phyloP scores from a whole-genome alignment of 2,888 invertebrate species.

The Stenoptilia bipunctidactyla region DNA sequence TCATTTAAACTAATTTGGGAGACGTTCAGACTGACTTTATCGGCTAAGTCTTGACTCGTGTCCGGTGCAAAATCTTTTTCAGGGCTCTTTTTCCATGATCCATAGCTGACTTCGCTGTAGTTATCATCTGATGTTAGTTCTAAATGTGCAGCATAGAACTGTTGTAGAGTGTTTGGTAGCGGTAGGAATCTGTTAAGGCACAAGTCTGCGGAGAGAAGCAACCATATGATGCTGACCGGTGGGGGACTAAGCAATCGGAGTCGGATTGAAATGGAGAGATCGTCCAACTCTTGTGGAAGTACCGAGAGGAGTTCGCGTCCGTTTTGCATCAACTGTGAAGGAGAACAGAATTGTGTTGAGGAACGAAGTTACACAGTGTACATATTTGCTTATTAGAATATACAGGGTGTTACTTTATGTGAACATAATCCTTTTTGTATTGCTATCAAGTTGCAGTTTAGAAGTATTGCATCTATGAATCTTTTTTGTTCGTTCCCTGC shows the following conservation, averaged over 20 bases:
- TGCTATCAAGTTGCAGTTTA: background rate
- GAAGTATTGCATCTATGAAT: background rate
- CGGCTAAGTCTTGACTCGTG: conserved; percentile 24
- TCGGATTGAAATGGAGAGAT: conserved; percentile 49
- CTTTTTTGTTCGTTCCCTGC: too few relatives aligned
- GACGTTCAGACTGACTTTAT: conserved; percentile 38
- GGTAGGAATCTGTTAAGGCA: conserved; percentile 61
- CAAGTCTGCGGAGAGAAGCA: conserved; percentile 48
- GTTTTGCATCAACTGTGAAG: conserved; percentile 57
- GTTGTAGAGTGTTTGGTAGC: conserved; percentile 50
- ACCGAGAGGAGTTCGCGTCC: conserved; percentile 51
- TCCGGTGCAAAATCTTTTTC: conserved; percentile 33
- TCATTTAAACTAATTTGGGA: conserved; percentile 42
- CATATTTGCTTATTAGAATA: too few relatives aligned
- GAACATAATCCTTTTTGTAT: background rate
- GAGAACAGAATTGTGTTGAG: conserved; percentile 2
- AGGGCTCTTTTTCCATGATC: conserved; percentile 51
- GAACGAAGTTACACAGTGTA: too few relatives aligned
- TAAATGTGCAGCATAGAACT: conserved; percentile 56
- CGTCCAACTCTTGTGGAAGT: conserved; percentile 46
- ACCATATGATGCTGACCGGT: conserved; percentile 51
- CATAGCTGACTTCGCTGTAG: conserved; percentile 54
- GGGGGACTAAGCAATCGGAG: conserved; percentile 45
- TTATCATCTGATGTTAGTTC: conserved; percentile 46
- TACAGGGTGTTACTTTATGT: background rate